Evolutionary conservation across 35 echinoderm and acorn worm genomes (phyloP), one percentile per base, ranked within the genome.

Genomic region (Holothuria glaberrima): DNA sequence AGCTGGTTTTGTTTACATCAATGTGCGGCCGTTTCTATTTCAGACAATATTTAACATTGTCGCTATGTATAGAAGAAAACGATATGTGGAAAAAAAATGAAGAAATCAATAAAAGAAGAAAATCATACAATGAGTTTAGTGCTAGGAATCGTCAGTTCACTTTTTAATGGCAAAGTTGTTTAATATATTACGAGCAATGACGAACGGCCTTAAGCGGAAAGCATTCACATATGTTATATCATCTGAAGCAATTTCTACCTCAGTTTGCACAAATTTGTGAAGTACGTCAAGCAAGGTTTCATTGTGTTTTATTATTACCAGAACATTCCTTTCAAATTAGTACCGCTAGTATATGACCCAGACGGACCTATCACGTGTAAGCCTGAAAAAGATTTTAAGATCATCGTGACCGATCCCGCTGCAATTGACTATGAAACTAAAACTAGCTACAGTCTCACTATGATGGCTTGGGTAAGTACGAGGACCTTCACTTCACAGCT

Each of bases 301-400:
- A 4, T 69, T 33, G 66, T 69, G 5, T 69, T 27, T 69, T 33
- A 14, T 29, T 30, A 69, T 69, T 9, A 22, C 22, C 71, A 75
- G 71, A 75, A 75, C 31, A 41, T 75, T 38, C 71, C 71, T 7
- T 75, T 75, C 24, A 31, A n/a, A 38, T 41, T 75, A 21, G 71
- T 75, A 12, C 71, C 71, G 22, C 16, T 34, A 32, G 28, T 22
- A 1, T 41, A 75, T 38, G 71, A 41, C 9, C 31, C 71, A 4
- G 34, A 41, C 6, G 29, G 33, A n/a, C 33, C 44, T 9, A 45
- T 41, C 12, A 75, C 34, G 17, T 75, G 71, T 75, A 32, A 75
- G 44, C 71, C 71, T 34, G 71, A 45, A 9, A 75, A 38, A 75
- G 29, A 75, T 21, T 75, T 75, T 38, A 75, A 75, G 71, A 41